These are phyloP conservation scores for Nixonia krombeini DNA, from an alignment of 1,140 invertebrate genomes.

Conservation along the genomic window DNA sequence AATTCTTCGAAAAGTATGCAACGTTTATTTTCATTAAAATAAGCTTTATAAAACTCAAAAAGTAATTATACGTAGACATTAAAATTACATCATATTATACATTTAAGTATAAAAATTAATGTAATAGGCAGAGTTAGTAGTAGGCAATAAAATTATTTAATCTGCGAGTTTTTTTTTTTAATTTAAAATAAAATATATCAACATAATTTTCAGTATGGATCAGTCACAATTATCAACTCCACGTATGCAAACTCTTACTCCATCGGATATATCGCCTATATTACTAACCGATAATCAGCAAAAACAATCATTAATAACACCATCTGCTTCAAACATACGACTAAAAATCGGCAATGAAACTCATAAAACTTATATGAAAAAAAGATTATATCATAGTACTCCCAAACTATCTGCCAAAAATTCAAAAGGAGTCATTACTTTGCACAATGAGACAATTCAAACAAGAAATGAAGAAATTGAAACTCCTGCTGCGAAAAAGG, in stretches of 20 bases:
- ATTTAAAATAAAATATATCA: neutral
- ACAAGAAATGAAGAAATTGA: neutral
- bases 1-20: too few species aligned
- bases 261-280: slow-evolving; percentile 29
- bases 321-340: slow-evolving; percentile 1
- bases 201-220: slow-evolving; percentile 9
- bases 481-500: neutral
- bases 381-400: slow-evolving; percentile 40
- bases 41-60: too few species aligned
- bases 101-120: too few species aligned
- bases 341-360: neutral
- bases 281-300: slow-evolving; percentile 17
- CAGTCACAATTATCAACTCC: slow-evolving; percentile 5
- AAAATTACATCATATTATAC: too few species aligned
- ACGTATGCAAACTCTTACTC: slow-evolving; percentile 3
- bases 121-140: too few species aligned
- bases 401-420: slow-evolving; percentile 22
- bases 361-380: slow-evolving; percentile 4
- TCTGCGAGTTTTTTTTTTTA: too few species aligned
- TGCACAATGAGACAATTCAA: neutral
- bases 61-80: too few species aligned
- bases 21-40: too few species aligned
- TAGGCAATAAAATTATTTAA: too few species aligned
- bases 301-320: slow-evolving; percentile 16
- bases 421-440: neutral